Base-by-base conservation (phyloP, 2,797 vertebrate species). In the Chelon auratus region DNA sequence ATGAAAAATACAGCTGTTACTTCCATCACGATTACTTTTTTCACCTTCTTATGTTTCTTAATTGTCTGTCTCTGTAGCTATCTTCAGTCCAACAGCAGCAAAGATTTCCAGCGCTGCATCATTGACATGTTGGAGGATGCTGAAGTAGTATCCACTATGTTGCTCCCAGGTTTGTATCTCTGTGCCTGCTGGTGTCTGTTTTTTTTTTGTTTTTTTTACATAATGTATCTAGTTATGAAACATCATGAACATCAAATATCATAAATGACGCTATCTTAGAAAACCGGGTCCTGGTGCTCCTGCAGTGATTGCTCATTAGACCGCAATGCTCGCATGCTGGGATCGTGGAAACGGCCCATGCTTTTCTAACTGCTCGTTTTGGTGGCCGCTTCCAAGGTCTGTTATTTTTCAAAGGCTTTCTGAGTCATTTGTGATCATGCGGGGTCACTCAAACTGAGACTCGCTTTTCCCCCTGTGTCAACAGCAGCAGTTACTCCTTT, bases 71-170 rank as follows among this genome's bases (percentile, higher is more conserved):
- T 68, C 63, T 53, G 0, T 67, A 99, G 98, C 91, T 97, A 98
- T 79, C 85, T 97, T 85, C 97, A 97, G 90, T 96, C 96, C 26
- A 94, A 93, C 82, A 91, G 88, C 92, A 97, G 96, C 84, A 98
- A 97, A 91, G 93, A 93, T 3, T 99, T 99, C 91, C 97, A 98
- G 89, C 95, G 95, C 56, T 93, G 94, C 78, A 87, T 96, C 90
- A 95, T 95, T 58, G 96, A 97, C 86, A 89, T 96, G 92, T 87
- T 99, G 91, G 95, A 95, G 89, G 95, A 96, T 42, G 94, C 97
- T 0, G 97, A 98, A 90, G 93, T 95, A 8, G 93, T 98, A 58
- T 96, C 95, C 68, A 98, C 97, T 22, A 97, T 99, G 96, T 89
- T 97, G 55, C 95, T 99, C 75, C 98, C 97, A 94, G 97, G 97